Conservation (phyloP, 2,888 invertebrate species). For the Unio delphinus region DNA sequence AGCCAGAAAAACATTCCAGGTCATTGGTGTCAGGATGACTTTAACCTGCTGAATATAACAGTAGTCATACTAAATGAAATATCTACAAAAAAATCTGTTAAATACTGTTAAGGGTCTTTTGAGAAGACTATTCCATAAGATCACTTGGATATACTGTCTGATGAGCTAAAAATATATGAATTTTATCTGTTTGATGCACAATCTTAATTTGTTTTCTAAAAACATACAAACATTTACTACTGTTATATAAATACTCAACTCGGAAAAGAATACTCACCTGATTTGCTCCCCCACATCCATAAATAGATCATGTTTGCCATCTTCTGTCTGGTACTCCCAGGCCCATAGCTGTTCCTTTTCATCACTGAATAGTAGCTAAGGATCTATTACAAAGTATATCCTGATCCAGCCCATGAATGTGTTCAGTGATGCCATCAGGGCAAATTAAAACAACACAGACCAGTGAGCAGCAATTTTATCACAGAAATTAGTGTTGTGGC, state of each 20-base stretch:
- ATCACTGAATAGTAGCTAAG: slow-evolving; percentile 58
- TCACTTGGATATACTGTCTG: not conserved
- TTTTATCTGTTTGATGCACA: not conserved
- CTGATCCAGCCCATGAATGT: no score
- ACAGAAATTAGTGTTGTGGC: no score
- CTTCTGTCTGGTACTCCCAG: slow-evolving; percentile 91
- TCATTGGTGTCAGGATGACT: no score
- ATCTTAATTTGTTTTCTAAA: not conserved
- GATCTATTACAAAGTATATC: not conserved
- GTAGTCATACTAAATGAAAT: no score
- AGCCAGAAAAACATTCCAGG: no score
- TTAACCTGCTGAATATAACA: no score
- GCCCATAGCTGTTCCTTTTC: slow-evolving; percentile 90
- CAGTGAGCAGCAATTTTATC: no score
- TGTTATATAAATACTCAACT: not conserved
- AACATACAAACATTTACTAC: not conserved
- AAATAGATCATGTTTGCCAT: slow-evolving; percentile 90
- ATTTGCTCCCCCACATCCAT: slow-evolving; percentile 86
- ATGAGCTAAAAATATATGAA: not conserved
- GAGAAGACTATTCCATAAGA: no score
- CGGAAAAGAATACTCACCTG: slow-evolving; percentile 61
- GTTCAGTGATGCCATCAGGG: no score
- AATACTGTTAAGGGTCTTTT: no score
- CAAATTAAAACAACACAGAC: no score
- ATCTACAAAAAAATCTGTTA: no score